Conservation (phyloP, 2,888 invertebrate species). For the Campoplex capitator region DNA sequence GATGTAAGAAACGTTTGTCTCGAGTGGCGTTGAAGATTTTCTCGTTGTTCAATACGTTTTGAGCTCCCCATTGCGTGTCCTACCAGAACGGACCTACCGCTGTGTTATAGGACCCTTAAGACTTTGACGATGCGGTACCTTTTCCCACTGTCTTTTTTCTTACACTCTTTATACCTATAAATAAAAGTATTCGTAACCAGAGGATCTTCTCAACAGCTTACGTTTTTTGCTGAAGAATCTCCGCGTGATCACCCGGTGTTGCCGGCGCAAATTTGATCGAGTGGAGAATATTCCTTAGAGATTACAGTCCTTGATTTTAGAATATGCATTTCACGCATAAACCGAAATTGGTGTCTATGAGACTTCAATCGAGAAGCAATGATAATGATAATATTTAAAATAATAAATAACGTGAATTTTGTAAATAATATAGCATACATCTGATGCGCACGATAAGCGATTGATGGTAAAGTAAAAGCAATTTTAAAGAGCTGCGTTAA, state of each 20-base stretch:
- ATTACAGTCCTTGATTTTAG: slow-evolving; percentile 44
- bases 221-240: slow-evolving; percentile 27
- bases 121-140: slow-evolving; percentile 32
- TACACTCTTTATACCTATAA: neutral
- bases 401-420: too few species aligned
- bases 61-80: slow-evolving; percentile 23
- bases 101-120: slow-evolving; percentile 49
- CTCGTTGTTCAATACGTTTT: slow-evolving; percentile 26
- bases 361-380: neutral
- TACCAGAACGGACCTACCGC: slow-evolving; percentile 49
- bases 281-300: slow-evolving; percentile 23
- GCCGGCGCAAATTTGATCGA: slow-evolving; percentile 30
- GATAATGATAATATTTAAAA: neutral
- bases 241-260: slow-evolving; percentile 19
- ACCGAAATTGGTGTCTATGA: neutral
- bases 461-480: neutral
- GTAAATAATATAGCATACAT: too few species aligned
- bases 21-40: slow-evolving; percentile 52
- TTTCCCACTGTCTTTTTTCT: neutral
- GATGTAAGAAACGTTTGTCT: slow-evolving; percentile 70
- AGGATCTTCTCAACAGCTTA: slow-evolving; percentile 17
- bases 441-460: neutral
- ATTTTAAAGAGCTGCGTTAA: neutral
- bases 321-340: neutral
- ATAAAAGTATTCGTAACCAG: neutral